phyloP scores from a whole-genome alignment of 2,888 invertebrate species.

The Drosophila prolongata region DNA sequence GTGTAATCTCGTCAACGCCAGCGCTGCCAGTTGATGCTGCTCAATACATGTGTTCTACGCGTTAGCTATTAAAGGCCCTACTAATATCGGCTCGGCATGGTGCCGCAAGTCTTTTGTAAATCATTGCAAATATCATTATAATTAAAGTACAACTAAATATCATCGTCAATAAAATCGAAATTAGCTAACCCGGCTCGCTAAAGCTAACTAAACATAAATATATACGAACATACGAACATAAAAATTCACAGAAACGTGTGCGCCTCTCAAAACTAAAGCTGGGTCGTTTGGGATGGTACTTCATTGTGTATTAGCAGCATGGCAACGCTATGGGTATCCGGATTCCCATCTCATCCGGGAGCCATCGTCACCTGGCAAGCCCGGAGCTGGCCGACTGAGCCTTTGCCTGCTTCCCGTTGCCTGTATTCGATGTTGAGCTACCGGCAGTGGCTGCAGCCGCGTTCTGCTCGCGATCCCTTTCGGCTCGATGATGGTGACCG shows the following conservation, averaged over 20 bases:
- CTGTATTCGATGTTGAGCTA: slow-evolving; percentile 36
- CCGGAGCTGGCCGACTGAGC: slow-evolving; percentile 74
- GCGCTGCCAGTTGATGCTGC: slow-evolving; percentile 74
- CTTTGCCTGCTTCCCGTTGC: slow-evolving; percentile 80
- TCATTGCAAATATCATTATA: slow-evolving; percentile 62
- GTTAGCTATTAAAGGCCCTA: slow-evolving; percentile 47
- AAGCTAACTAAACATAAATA: slow-evolving; percentile 64
- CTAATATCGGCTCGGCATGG: slow-evolving; percentile 60
- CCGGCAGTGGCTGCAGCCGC: slow-evolving; percentile 10
- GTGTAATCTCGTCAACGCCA: slow-evolving; percentile 69
- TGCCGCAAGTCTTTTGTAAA: slow-evolving; percentile 76
- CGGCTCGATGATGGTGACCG: slow-evolving; percentile 70
- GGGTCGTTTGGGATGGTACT: slow-evolving; percentile 35
- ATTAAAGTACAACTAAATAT: slow-evolving; percentile 58
- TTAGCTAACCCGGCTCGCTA: slow-evolving; percentile 66
- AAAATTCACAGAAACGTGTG: slow-evolving; percentile 64
- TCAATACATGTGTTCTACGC: slow-evolving; percentile 45
- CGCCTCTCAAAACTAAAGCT: slow-evolving; percentile 43
- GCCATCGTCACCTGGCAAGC: slow-evolving; percentile 84
- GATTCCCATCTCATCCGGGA: slow-evolving; percentile 49
- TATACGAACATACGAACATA: slow-evolving; percentile 37
- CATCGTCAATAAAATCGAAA: slow-evolving; percentile 46
- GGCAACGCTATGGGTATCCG: slow-evolving; percentile 48
- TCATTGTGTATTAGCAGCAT: slow-evolving; percentile 70
- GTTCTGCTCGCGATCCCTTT: slow-evolving; percentile 66